phyloP scores from a whole-genome alignment of 1,140 invertebrate species.

The Drosophila kohkoa region DNA sequence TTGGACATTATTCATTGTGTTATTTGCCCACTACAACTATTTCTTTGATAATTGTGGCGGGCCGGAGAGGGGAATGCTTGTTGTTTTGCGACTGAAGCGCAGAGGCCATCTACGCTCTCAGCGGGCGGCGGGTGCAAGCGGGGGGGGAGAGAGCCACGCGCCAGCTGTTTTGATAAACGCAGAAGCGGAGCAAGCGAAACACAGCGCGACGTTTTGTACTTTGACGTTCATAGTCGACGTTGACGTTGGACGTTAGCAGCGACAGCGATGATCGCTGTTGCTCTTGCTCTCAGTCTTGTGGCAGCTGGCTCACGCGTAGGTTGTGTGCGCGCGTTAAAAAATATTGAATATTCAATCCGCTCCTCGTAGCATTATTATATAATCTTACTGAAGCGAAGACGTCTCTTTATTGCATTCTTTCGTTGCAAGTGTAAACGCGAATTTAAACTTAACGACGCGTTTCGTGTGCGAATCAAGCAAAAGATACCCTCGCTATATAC shows the following conservation, averaged over 20 bases:
- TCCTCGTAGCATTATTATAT: constrained; percentile 66
- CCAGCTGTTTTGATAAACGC: constrained; percentile 45
- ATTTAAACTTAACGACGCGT: constrained; percentile 45
- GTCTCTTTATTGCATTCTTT: constrained; percentile 58
- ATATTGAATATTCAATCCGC: constrained; percentile 26
- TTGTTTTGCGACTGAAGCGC: constrained; percentile 8
- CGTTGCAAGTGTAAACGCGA: constrained; percentile 59
- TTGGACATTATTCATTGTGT: constrained; percentile 22
- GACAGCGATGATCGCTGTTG: constrained; percentile 49
- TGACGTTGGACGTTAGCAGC: neutral
- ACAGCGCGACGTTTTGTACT: constrained; percentile 31
- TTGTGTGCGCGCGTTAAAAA: constrained; percentile 72
- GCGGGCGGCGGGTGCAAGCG: neutral
- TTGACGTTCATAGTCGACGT: constrained; percentile 13
- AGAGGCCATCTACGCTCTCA: constrained; percentile 28
- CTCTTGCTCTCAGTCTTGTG: constrained; percentile 67
- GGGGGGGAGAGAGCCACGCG: constrained; percentile 38
- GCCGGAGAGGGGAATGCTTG: neutral
- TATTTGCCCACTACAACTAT: constrained; percentile 2
- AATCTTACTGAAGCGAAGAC: constrained; percentile 58
- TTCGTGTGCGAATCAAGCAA: constrained; percentile 49
- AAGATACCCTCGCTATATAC: constrained; percentile 45
- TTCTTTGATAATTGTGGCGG: neutral
- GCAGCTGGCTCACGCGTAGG: constrained; percentile 80
- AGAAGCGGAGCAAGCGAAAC: constrained; percentile 2